phyloP scores from a whole-genome alignment of 2,113 vertebrate species.

The Ameiurus melas region DNA sequence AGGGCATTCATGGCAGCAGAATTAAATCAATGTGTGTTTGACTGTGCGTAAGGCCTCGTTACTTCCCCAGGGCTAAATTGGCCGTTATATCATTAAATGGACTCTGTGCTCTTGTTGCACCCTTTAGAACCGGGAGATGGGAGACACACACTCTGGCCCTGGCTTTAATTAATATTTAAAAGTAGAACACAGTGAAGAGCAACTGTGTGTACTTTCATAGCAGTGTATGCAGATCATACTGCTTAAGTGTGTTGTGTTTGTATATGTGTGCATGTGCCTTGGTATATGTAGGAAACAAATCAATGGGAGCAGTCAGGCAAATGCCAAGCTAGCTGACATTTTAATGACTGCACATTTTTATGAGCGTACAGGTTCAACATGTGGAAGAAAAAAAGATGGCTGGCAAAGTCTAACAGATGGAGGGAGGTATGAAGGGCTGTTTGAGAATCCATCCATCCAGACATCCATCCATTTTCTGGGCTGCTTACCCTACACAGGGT shows the following conservation, averaged over 20 bases:
- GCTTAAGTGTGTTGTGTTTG: not conserved
- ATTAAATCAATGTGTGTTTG: slow-evolving; percentile 36
- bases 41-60: slow-evolving; percentile 26
- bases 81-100: slow-evolving; percentile 37
- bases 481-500: too few relatives aligned
- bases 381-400: not conserved
- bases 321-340: slow-evolving; percentile 30
- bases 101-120: slow-evolving; percentile 15
- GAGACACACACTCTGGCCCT: slow-evolving; percentile 6
- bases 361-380: not conserved
- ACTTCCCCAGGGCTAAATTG: slow-evolving; percentile 19
- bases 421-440: not conserved
- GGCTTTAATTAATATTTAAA: not conserved
- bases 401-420: not conserved
- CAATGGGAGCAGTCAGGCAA: slow-evolving; percentile 19
- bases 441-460: too few relatives aligned
- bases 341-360: slow-evolving; percentile 22
- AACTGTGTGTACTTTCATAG: not conserved
- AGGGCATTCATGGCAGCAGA: not conserved
- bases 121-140: slow-evolving; percentile 5
- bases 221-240: not conserved
- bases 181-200: not conserved
- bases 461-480: too few relatives aligned
- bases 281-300: not conserved
- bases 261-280: not conserved